Conservation (phyloP, 1,140 invertebrate genomes). For the Neelides sp. region DNA sequence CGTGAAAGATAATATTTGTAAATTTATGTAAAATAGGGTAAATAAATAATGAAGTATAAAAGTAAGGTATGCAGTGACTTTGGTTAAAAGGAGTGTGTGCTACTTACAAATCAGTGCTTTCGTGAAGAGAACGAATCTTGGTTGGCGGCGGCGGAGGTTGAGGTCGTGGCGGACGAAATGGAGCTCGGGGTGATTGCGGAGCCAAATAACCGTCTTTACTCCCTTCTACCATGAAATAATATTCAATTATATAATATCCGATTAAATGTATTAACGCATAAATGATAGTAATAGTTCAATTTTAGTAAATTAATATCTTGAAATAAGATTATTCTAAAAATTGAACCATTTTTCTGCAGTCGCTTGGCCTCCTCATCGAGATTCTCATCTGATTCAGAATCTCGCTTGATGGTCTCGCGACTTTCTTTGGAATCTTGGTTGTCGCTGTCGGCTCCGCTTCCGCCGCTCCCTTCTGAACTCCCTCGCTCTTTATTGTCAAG, state of each 20-base stretch:
- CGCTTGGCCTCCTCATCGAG: neutral
- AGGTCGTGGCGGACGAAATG: neutral
- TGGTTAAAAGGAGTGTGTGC: too few species aligned
- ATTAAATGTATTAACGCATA: neutral
- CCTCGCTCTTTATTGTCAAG: constrained; percentile 1
- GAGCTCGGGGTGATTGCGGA: neutral
- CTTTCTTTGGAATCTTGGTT: neutral
- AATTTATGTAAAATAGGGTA: neutral
- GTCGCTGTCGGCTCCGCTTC: constrained; percentile 5
- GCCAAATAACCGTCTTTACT: neutral
- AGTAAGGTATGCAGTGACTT: too few species aligned
- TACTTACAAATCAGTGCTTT: constrained; percentile 7
- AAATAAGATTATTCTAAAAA: neutral
- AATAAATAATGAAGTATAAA: neutral
- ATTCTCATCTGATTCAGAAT: neutral
- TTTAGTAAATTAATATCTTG: neutral
- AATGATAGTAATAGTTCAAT: neutral
- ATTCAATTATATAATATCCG: neutral
- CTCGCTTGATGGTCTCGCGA: neutral
- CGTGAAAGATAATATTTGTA: neutral
- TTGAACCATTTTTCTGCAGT: too few species aligned
- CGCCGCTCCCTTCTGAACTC: neutral
- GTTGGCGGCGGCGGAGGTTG: constrained; percentile 4
- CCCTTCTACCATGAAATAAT: neutral
- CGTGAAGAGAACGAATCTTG: too few species aligned